Base-by-base conservation (phyloP, 1,140 invertebrate species). In the Bombus balteatus region DNA sequence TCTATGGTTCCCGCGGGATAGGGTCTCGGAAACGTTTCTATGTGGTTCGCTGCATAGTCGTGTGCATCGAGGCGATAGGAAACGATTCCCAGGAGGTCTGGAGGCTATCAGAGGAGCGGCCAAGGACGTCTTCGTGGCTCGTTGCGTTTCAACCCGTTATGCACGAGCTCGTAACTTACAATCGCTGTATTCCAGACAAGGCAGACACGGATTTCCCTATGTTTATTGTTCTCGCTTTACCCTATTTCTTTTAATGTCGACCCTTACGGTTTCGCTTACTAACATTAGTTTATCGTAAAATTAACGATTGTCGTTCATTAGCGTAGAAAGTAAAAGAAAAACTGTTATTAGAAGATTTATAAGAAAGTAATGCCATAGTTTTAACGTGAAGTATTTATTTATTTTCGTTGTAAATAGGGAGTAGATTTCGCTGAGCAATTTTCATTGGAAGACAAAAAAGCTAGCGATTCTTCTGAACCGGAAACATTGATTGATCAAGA, bases 61-160 rank as follows among this genome's bases (percentile, higher is more conserved):
- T 81, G 81, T 74, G 81, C 83, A 85, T 80, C 83, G 76, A 43
- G 72, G 78, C 90, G 87, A 72, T 88, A 89, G 91, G 84, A 92
- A 92, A 91, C 84, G 85, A 89, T 91, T 92, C 85, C 83, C 85
- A 91, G 77, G 89, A 89, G 85, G 83, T 90, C 82, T 75, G 83
- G 87, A 85, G 75, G 86, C 90, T 88, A 80, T 84, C 82, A 77
- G 74, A 92, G 92, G 91, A 92, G 92, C 87, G 92, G 90, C 92
- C 92, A 93, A 93, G 92, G 91, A 90, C 88, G 83, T 78, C 85
- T 91, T 92, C 91, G 88, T 91, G 89, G 88, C 86, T 91, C 86
- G 71, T 76, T 89, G 91, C 87, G 89, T 88, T 87, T 87, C 87
- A 86, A 73, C 81, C 90, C 90, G 83, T 91, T 90, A 90, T 87